phyloP scores from a whole-genome alignment of 2,888 invertebrate genomes.

The Acanthosepion esculentum region DNA sequence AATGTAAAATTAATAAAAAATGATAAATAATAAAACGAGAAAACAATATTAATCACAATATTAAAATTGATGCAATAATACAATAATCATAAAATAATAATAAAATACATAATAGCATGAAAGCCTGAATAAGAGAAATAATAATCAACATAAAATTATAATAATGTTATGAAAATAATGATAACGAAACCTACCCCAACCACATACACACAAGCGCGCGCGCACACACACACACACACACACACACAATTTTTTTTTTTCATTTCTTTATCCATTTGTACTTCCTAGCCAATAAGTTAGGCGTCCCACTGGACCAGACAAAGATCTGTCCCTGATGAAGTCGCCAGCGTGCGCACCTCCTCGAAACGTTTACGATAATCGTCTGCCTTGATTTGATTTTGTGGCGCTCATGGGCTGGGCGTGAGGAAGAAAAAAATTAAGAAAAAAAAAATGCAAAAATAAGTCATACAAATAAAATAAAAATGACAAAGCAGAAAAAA shows the following conservation, averaged over 20 bases:
- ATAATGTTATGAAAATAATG: background rate
- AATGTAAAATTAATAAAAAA: too few species aligned
- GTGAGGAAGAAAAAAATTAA: background rate
- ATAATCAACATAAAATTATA: conserved; percentile 20
- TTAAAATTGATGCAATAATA: too few species aligned
- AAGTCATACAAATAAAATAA: background rate
- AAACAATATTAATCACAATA: too few species aligned
- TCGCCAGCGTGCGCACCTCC: background rate
- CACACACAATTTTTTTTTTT: background rate
- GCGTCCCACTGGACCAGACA: background rate
- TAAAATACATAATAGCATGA: too few species aligned
- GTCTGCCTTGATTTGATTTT: background rate
- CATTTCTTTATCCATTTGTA: background rate
- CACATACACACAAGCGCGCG: too few species aligned
- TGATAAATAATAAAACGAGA: too few species aligned
- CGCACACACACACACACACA: too few species aligned
- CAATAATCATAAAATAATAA: too few species aligned
- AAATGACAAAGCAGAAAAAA: background rate
- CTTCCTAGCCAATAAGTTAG: background rate
- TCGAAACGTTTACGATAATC: conserved; percentile 12
- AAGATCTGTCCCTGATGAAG: conserved; percentile 33
- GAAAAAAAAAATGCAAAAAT: background rate
- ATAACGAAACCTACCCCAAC: background rate
- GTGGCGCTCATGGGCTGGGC: background rate
- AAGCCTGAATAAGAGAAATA: background rate